Evolutionary conservation across 2,797 vertebrate species (phyloP), one percentile per base, ranked within the genome.

Genomic region (Luscinia luscinia): DNA sequence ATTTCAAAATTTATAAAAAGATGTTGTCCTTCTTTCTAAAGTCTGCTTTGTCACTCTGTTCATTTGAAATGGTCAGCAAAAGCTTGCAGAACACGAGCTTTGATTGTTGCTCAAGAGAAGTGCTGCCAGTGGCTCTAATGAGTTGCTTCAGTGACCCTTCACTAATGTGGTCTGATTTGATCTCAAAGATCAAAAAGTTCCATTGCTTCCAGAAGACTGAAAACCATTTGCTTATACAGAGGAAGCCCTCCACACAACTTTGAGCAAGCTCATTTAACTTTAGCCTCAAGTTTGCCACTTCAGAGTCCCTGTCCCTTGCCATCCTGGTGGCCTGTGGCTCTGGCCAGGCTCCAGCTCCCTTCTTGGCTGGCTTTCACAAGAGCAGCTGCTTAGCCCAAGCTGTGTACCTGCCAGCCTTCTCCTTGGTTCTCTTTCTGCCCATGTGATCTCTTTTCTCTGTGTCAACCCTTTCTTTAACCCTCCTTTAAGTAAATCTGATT

Each of bases 81-180:
- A 63, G 40, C 58, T 62, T 78, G 26, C 38, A 87, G 70, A 91
- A 30, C 79, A 46, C 2, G 7, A 75, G 46, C 23, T 83, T 76
- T 90, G 57, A 15, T 49, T 63, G 21, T 54, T 75, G 32, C 62
- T 87, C 41, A 40, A 36, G 59, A 79, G 48, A 49, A 88, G 40
- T 48, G 34, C n/a, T 85, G 55, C 58, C 61, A 85, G 1, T 66
- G 41, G 19, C 55, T 78, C 79, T 89, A 93, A 95, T 66, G 79
- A 87, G 67, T 58, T 82, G 17, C 55, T 67, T 67, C 82, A 76
- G 58, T 95, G 92, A 94, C 84, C 92, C 82, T 41, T 93, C 59
- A 94, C 62, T 94, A 94, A 96, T 63, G 45, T n/a, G 64, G 66
- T 75, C 83, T 80, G 84, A 87, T 91, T 87, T 79, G 78, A 89